Evolutionary conservation across 2,113 vertebrate species (phyloP), one percentile per base, ranked within the genome.

Genomic region (Bos javanicus): DNA sequence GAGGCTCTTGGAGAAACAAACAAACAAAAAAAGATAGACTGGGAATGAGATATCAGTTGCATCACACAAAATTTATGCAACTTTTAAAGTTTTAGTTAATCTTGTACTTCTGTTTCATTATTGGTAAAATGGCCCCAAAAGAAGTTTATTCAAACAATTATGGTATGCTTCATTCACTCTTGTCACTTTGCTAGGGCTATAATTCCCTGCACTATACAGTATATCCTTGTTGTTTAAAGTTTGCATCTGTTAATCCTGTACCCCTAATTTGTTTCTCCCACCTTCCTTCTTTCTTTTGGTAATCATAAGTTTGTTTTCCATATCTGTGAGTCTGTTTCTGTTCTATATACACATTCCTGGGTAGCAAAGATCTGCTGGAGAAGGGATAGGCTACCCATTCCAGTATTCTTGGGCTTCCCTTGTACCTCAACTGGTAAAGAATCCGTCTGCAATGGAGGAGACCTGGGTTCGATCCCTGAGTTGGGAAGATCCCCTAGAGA

Each of bases 341-440:
- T 54, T 54, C 13, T 56, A 4, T n/a, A 83, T 56, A 56, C 6
- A 83, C 19, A 56, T 36, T 83, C 21, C 13, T 33, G 2, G 25
- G 3, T 15, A 14, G n/a, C 0, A 0, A 12, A 39, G n/a, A 23
- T 23, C 17, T 36, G 1, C n/a, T 39, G 19, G 10, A 71, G n/a
- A 39, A 71, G n/a, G n/a, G n/a, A 64, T n/a, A n/a, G 30, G 33
- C 62, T n/a, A 64, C 16, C 7, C 0, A 64, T 7, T 64, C 16
- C 62, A 19, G 16, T 64, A 64, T 64, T 64, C 7, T 19, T n/a
- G 16, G 33, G 7, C 16, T n/a, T 64, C 62, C 7, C 33, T 64
- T n/a, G 62, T 64, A 64, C 15, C 33, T 64, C 62, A 64, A n/a
- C 15, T n/a, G 33, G 62, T n/a, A n/a, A 64, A n/a, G 62, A n/a